phyloP scores from a whole-genome alignment of 2,888 invertebrate genomes.

The Nephrotoma flavescens region DNA sequence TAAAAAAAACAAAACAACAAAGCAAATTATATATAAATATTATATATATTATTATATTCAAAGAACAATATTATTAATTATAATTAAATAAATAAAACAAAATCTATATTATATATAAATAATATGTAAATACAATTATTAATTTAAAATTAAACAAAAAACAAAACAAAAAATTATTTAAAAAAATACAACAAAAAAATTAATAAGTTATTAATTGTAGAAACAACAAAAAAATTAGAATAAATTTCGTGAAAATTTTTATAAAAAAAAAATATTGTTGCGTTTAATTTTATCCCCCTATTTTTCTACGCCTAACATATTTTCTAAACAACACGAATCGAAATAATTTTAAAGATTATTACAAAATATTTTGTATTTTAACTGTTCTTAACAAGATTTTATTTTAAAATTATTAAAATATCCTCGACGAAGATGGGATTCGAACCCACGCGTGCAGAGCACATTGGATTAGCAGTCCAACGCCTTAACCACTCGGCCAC shows the following conservation, averaged over 20 bases:
- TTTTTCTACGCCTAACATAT: background rate
- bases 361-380: background rate
- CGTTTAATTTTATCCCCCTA: background rate
- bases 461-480: conserved; percentile 79
- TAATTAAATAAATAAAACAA: background rate
- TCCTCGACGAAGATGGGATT: conserved; percentile 62
- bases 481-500: conserved; percentile 80
- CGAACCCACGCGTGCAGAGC: conserved; percentile 80
- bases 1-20: conserved; percentile 26
- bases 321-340: background rate
- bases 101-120: background rate
- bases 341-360: background rate
- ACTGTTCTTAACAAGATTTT: background rate
- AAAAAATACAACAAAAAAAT: background rate
- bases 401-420: background rate
- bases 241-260: conserved; percentile 4
- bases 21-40: background rate
- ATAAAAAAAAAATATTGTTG: background rate
- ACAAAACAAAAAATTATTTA: background rate
- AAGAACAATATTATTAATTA: background rate
- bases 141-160: background rate
- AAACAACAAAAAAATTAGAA: conserved; percentile 1
- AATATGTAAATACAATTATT: background rate
- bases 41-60: background rate
- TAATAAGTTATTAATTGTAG: conserved; percentile 4